Conservation (phyloP, 2,113 vertebrate genomes). For the Elachura formosa region DNA sequence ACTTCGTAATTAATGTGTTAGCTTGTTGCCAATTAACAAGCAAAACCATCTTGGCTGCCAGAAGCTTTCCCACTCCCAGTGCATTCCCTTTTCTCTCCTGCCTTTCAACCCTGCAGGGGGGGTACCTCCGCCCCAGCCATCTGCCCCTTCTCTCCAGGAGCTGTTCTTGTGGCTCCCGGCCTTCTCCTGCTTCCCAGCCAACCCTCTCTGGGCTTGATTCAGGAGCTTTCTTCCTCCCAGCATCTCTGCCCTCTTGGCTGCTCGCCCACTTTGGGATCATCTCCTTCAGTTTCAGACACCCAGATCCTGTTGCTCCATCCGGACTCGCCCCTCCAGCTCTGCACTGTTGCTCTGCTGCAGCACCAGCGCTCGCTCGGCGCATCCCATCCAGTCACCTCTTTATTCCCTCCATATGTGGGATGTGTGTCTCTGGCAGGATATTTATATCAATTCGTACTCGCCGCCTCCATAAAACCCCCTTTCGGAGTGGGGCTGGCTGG, state of each 20-base stretch:
- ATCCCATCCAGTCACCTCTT: background rate
- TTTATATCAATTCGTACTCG: constrained; percentile 61
- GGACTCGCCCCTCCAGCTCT: no score
- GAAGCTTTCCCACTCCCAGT: background rate
- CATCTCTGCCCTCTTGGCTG: background rate
- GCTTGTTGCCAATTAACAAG: constrained; percentile 34
- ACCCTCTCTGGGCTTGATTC: background rate
- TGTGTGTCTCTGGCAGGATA: constrained; percentile 34
- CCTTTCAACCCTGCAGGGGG: background rate
- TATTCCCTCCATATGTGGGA: constrained; percentile 47
- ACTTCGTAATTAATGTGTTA: constrained; percentile 3
- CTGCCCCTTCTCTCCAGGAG: background rate
- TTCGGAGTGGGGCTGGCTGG: constrained; percentile 39
- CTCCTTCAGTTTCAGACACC: background rate
- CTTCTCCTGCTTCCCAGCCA: background rate
- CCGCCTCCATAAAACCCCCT: constrained; percentile 62
- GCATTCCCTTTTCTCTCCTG: background rate
- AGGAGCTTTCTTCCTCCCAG: background rate
- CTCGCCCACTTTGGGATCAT: background rate
- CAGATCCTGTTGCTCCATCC: background rate
- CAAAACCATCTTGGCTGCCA: background rate
- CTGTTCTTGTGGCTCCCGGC: background rate
- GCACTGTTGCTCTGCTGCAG: background rate
- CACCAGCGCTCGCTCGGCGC: accelerated
- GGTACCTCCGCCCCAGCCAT: background rate